Percentiles rank a stretch among this genome's conserved stretches.
These are phyloP conservation scores for Anser brachyrhynchus DNA, from an alignment of 2,113 vertebrate species.

Conservation along the genomic window DNA sequence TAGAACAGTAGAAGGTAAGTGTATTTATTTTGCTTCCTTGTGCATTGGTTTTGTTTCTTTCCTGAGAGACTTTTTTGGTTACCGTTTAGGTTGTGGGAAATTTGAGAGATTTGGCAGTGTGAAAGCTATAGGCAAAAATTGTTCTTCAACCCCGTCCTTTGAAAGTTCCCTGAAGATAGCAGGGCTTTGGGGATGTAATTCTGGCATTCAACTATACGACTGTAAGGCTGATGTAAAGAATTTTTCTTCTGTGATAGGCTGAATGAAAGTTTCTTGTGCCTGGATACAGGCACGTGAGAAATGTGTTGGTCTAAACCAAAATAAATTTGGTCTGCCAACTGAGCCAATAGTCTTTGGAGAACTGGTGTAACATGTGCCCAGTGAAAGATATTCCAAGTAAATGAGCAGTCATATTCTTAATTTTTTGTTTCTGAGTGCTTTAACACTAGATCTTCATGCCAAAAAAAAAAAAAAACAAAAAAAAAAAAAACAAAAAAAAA, in stretches of 20 bases:
- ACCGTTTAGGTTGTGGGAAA: not conserved
- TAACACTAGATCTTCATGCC: not conserved
- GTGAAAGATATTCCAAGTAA: fast-evolving
- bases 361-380: not conserved
- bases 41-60: not conserved
- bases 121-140: not conserved
- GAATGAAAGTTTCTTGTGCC: not conserved
- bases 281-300: not conserved
- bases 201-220: not conserved
- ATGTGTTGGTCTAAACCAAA: not conserved
- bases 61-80: not conserved
- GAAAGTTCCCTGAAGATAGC: not conserved
- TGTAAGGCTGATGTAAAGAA: not conserved
- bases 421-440: not conserved
- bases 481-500: not conserved
- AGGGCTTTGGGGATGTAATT: not conserved
- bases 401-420: not conserved
- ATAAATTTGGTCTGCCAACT: not conserved
- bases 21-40: not conserved
- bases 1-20: not conserved
- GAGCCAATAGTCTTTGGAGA: not conserved
- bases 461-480: not conserved
- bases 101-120: not conserved
- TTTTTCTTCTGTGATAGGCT: not conserved
- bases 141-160: not conserved